A percentile compares a stretch with the other conserved stretches of the same genome.
Conservation (phyloP, 2,113 vertebrate species). For the Leptodactylus fuscus region DNA sequence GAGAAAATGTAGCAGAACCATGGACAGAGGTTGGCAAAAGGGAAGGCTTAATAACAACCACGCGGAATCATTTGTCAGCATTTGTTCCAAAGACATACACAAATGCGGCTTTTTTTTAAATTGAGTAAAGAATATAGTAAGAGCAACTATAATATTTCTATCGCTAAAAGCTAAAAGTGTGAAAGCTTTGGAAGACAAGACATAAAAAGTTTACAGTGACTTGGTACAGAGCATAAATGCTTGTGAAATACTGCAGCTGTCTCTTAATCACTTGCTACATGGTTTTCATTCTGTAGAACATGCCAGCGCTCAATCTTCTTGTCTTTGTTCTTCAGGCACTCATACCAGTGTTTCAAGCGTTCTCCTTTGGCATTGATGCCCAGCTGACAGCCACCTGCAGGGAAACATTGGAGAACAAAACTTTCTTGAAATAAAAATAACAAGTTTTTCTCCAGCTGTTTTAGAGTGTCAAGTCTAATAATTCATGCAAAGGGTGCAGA, state of each 20-base stretch:
- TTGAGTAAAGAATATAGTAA: constrained; percentile 37
- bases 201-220: constrained; percentile 60
- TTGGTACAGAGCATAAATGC: constrained; percentile 63
- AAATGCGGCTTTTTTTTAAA: constrained; percentile 29
- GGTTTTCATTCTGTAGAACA: constrained; percentile 88
- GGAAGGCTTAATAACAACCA: constrained; percentile 22
- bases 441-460: not conserved
- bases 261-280: constrained; percentile 85
- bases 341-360: constrained; percentile 97
- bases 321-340: constrained; percentile 98
- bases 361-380: constrained; percentile 96
- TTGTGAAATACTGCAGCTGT: not conserved
- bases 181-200: constrained; percentile 67
- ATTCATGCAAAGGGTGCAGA: too few species aligned
- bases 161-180: constrained; percentile 58
- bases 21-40: not conserved
- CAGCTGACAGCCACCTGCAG: constrained; percentile 86
- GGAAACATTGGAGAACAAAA: not conserved
- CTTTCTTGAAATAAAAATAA: not conserved
- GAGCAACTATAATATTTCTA: constrained; percentile 38
- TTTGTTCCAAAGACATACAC: constrained; percentile 9
- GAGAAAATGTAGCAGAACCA: constrained; percentile 6
- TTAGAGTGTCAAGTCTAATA: not conserved
- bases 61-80: constrained; percentile 13
- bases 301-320: constrained; percentile 99